Conservation (phyloP, 2,797 vertebrate genomes). For the Sebastes oblongus region DNA sequence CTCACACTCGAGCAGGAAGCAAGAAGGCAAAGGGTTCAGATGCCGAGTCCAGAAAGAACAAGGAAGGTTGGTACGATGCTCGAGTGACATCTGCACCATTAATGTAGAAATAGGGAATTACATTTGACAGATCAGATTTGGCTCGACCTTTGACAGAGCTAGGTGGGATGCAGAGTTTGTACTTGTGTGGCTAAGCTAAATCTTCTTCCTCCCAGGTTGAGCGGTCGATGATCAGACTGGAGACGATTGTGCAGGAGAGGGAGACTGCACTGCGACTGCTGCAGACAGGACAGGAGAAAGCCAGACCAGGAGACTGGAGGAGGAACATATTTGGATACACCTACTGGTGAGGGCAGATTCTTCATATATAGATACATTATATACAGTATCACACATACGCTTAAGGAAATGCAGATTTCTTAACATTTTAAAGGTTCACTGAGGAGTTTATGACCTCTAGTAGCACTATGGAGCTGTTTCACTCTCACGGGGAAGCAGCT, state of each 20-base stretch:
- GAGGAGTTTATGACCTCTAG: not conserved
- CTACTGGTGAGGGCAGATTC: slow-evolving; percentile 83
- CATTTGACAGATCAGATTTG: not conserved
- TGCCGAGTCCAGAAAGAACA: slow-evolving; percentile 95
- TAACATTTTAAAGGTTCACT: not conserved
- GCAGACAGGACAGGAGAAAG: slow-evolving; percentile 93
- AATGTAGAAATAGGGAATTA: not conserved
- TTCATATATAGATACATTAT: not conserved
- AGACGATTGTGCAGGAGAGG: slow-evolving; percentile 90
- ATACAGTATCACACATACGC: not conserved
- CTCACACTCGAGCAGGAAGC: slow-evolving; percentile 91
- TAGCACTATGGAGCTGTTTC: not conserved
- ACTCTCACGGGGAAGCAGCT: not conserved
- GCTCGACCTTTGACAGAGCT: not conserved
- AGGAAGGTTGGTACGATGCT: slow-evolving; percentile 85
- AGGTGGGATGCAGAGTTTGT: not conserved
- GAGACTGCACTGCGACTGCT: slow-evolving; percentile 90
- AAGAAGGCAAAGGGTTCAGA: slow-evolving; percentile 84
- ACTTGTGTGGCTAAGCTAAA: not conserved
- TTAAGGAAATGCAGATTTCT: not conserved
- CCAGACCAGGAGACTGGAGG: slow-evolving; percentile 91
- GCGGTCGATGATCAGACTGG: slow-evolving; percentile 88
- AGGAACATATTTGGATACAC: slow-evolving; percentile 87
- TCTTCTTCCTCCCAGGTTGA: slow-evolving; percentile 80
- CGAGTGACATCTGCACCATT: not conserved